Base-by-base conservation (phyloP, 2,888 invertebrate genomes). In the Drosophila phalerata region DNA sequence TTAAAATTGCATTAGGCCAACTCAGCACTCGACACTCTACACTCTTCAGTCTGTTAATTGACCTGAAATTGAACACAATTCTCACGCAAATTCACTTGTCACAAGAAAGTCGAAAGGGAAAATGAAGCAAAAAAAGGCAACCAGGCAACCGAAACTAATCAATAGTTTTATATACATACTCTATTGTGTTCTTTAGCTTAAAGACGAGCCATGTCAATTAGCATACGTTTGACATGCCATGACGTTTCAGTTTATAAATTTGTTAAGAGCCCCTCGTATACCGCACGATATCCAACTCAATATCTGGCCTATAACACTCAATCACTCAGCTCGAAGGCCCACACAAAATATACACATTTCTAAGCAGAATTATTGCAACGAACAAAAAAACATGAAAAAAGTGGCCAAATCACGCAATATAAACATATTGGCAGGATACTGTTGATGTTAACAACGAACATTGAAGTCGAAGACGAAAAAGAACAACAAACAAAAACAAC, bases 401-500 rank as follows among this genome's bases (percentile, higher is more conserved):
- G 56, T 73, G 74, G 69, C 68, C 65, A 56, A 73, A 76, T 70
- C 88, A 84, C 84, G 84, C 84, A 83, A 84, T 63, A 62, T 60
- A 34, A 74, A 58, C 64, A 76, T 73, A 66, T 73, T 70, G 79
- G 47, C 76, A 70, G 71, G 56, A 52, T 56, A 66, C 67, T 65
- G 71, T 74, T 88, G 76, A 81, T 77, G 69, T 73, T 81, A 85
- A 83, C 88, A 71, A 79, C 48, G 32, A 42, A 2, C 30, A 38
- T 1, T 42, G 38, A 45, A 28, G 9, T 28, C 28, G 28, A 32
- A 32, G 22, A 10, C 22, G 22, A 40, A 22, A 25, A 81, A 87
- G 76, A 52, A 79, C 25, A 25, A 43, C 34, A 37, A 45, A 9
- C 32, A 51, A 30, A 43, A 22, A 22, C 19, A 57, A 22, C n/a